These are phyloP conservation scores for Antigone vipio DNA, from an alignment of 2,113 vertebrate species.

Conservation along the genomic window DNA sequence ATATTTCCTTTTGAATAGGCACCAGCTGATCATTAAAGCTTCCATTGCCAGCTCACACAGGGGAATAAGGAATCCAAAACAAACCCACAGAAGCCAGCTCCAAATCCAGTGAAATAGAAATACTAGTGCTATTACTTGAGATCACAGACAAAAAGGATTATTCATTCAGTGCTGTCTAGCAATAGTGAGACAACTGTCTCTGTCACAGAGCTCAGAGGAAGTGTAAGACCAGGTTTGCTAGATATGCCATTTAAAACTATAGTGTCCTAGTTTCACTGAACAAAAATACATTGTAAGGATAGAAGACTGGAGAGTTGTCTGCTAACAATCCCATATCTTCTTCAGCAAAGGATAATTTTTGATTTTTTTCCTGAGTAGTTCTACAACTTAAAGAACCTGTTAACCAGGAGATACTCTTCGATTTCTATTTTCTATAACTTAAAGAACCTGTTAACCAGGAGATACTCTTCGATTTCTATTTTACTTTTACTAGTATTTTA, in stretches of 20 bases:
- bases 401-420: neutral
- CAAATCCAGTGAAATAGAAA: neutral
- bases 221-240: neutral
- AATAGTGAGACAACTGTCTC: neutral
- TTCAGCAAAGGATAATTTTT: neutral
- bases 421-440: neutral
- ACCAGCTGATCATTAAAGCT: neutral
- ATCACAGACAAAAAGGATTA: neutral
- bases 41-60: neutral
- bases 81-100: neutral
- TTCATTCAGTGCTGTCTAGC: neutral
- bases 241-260: neutral
- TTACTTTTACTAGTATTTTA: neutral
- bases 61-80: neutral
- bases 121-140: neutral
- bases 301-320: neutral
- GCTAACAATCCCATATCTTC: neutral
- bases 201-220: neutral
- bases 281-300: neutral
- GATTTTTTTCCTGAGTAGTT: neutral
- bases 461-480: neutral
- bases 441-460: neutral
- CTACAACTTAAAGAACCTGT: neutral
- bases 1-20: neutral
- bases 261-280: neutral